phyloP scores from a whole-genome alignment of 2,797 vertebrate species.

The Tragopan temminckii region DNA sequence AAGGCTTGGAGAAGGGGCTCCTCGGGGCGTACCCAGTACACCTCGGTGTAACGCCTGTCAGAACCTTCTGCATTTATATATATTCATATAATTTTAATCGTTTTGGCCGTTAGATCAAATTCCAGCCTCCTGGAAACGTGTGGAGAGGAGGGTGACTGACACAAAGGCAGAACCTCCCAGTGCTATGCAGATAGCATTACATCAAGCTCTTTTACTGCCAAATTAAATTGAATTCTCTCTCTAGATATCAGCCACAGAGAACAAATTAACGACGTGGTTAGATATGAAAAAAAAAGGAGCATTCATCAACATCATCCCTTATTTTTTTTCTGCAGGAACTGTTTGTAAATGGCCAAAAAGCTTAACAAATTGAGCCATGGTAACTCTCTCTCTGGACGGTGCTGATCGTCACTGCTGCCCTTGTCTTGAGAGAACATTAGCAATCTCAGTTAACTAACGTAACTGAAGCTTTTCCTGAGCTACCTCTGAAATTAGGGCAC shows the following conservation, averaged over 20 bases:
- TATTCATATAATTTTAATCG: too few species aligned
- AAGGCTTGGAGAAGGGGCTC: neutral
- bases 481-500: constrained; percentile 38
- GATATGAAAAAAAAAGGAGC: neutral
- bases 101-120: rapidly evolving
- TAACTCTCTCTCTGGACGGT: neutral
- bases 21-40: rapidly evolving
- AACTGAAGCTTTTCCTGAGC: neutral
- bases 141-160: neutral
- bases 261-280: neutral
- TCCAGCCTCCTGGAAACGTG: neutral
- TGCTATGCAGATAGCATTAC: neutral
- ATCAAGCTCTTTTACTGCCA: neutral
- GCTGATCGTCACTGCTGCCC: neutral
- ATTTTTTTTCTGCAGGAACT: neutral
- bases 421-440: neutral
- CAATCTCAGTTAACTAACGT: neutral
- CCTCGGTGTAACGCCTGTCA: too few species aligned
- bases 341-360: neutral
- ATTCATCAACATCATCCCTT: too few species aligned
- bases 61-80: neutral
- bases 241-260: neutral
- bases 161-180: neutral
- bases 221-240: neutral
- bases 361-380: neutral